Percentiles rank a stretch among this genome's conserved stretches.
These are phyloP conservation scores for Trididemnum nubilum DNA, from an alignment of 23 tunicate species.

Conservation along the genomic window DNA sequence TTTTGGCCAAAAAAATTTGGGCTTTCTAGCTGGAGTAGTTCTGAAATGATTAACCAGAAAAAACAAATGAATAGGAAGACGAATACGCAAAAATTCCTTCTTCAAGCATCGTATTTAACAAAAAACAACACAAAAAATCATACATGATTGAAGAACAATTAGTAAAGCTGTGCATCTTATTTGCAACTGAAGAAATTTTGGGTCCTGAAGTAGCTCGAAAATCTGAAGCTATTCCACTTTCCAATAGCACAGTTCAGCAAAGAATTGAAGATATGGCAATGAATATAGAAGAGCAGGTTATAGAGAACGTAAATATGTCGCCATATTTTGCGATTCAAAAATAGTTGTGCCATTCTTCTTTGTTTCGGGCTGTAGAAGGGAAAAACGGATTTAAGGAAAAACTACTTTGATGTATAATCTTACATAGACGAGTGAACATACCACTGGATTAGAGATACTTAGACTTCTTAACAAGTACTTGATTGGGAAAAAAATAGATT, in stretches of 20 bases:
- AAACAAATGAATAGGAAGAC: conserved; percentile 31
- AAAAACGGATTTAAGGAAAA: conserved; percentile 26
- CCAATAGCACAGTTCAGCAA: conserved; percentile 27
- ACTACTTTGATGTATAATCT: conserved; percentile 28
- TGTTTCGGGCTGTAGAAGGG: conserved; percentile 15
- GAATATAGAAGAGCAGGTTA: conserved; percentile 23
- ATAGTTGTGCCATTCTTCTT: conserved; percentile 47
- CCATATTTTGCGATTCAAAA: conserved; percentile 32
- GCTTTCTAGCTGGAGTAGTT: too few relatives aligned
- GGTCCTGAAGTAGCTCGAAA: conserved; percentile 39
- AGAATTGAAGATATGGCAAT: conserved; percentile 30
- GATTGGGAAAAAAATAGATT: conserved; percentile 29
- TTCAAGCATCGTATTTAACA: conserved; percentile 27
- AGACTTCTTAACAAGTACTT: conserved; percentile 29
- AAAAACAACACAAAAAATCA: conserved; percentile 19
- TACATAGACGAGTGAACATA: conserved; percentile 37
- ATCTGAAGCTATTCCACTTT: conserved; percentile 34
- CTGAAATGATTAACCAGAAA: conserved; percentile 22
- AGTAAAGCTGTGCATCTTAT: conserved; percentile 45
- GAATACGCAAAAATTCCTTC: conserved; percentile 22
- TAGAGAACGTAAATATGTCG: conserved; percentile 13
- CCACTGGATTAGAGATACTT: conserved; percentile 40
- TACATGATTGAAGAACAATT: conserved; percentile 42
- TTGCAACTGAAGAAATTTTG: conserved; percentile 43
- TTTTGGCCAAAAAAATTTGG: neutral